These are phyloP conservation scores for Rhingia campestris DNA, from an alignment of 2,888 invertebrate species.

Conservation along the genomic window DNA sequence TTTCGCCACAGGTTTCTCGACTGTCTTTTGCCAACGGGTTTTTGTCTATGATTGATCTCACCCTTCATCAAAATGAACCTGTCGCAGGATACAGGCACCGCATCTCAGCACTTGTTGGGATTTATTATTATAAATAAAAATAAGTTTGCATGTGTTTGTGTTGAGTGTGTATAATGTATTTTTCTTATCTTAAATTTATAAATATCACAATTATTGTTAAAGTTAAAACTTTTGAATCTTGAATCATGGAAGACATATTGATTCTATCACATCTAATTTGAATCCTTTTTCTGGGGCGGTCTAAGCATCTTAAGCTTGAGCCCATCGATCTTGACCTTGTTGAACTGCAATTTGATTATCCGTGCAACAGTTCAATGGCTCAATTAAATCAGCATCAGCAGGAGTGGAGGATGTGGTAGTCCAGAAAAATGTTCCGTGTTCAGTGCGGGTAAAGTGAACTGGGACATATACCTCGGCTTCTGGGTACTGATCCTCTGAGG, in stretches of 20 bases:
- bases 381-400: conserved; percentile 80
- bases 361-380: conserved; percentile 80
- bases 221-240: conserved; percentile 47
- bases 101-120: too few relatives aligned
- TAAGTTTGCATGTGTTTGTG: conserved; percentile 7
- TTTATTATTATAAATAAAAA: not conserved
- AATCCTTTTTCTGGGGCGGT: not conserved
- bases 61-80: not conserved
- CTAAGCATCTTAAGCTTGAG: conserved; percentile 85
- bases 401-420: conserved; percentile 85
- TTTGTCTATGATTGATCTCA: too few relatives aligned
- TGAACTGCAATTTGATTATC: conserved; percentile 80
- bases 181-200: conserved; percentile 22
- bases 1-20: too few relatives aligned
- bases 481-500: conserved; percentile 79
- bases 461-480: conserved; percentile 83
- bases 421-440: conserved; percentile 93
- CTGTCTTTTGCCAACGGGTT: too few relatives aligned
- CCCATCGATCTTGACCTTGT: conserved; percentile 85
- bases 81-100: too few relatives aligned
- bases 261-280: not conserved
- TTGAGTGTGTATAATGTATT: not conserved
- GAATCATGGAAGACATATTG: conserved; percentile 53
- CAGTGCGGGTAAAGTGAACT: conserved; percentile 90
- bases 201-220: conserved; percentile 59